Base-by-base conservation (phyloP, 2,113 vertebrate species). In the Melanerpes formicivorus region DNA sequence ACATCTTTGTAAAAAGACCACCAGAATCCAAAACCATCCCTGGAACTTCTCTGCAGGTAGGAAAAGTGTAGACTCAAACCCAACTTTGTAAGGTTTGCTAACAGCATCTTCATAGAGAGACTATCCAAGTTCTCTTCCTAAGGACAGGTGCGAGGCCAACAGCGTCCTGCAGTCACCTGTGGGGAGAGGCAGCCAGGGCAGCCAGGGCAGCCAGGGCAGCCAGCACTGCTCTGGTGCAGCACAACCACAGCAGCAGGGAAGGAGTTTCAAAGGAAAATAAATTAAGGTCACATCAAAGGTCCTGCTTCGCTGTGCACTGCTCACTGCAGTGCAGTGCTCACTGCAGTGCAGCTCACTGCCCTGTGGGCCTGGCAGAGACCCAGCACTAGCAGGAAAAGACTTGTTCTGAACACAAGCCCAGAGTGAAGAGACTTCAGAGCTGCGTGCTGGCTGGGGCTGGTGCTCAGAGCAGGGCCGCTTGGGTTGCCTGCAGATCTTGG, bases 231-330 rank as follows among this genome's bases (percentile, higher is more conserved):
- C 97, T 85, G 95, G 95, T 87, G 86, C 87, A 86, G 97, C 94
- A 95, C 83, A 90, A 92, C 95, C 80, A 93, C 81, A 93, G 73
- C 66, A 82, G 74, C 93, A 93, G 88, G 78, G 94, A 91, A 96
- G 93, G 89, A 93, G 11, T 93, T 96, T 67, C 95, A 96, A 93
- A 93, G 85, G 66, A 97, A 96, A 98, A 98, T 98, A 98, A 98
- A 97, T 98, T 98, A 98, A 97, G 69, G 83, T 94, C 96, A 96
- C 87, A 76, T 84, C 87, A 56, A n/a, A 85, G 63, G 96, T 97
- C 95, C 95, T 94, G 90, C 90, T 95, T 95, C 88, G 85, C 37
- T 92, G 78, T 60, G 66, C 79, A 87, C 63, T 87, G 87, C 84
- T 84, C 88, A 84, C 1, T 80, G 76, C 54, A 87, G 80, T 82